These are phyloP conservation scores for Vidua chalybeata DNA, from an alignment of 2,113 vertebrate genomes.

Conservation along the genomic window DNA sequence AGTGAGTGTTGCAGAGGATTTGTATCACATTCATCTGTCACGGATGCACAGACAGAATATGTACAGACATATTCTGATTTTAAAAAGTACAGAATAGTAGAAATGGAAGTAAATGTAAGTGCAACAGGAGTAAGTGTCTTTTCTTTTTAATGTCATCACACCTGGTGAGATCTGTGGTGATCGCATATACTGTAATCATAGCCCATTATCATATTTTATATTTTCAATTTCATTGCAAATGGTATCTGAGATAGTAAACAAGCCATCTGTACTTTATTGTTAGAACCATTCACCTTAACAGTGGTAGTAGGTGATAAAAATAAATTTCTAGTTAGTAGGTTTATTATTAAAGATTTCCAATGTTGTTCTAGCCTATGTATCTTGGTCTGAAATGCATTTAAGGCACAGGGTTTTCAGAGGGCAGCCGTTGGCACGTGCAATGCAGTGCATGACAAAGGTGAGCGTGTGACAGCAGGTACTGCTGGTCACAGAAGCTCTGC, in stretches of 20 bases:
- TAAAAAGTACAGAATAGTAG: conserved; percentile 49
- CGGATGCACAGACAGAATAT: background rate
- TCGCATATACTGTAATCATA: background rate
- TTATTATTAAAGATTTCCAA: background rate
- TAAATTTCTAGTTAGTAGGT: background rate
- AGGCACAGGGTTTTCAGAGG: background rate
- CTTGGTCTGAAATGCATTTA: background rate
- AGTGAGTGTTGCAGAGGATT: conserved; percentile 38
- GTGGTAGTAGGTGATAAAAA: background rate
- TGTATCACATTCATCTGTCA: conserved; percentile 68
- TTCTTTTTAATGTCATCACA: background rate
- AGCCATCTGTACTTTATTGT: background rate
- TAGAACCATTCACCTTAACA: background rate
- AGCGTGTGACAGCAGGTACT: fast-evolving
- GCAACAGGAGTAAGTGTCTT: conserved; percentile 4
- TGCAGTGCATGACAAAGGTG: background rate
- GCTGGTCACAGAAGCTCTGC: background rate
- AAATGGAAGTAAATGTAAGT: conserved; percentile 22
- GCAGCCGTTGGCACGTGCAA: fast-evolving
- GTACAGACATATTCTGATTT: conserved; percentile 16
- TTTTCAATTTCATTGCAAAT: background rate
- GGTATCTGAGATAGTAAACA: background rate
- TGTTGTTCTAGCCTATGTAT: background rate
- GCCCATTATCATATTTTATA: background rate
- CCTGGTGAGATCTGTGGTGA: background rate